Evolutionary conservation across 1,140 invertebrate genomes (phyloP), one percentile per base, ranked within the genome.

Genomic region (Scaptomyza graminum): DNA sequence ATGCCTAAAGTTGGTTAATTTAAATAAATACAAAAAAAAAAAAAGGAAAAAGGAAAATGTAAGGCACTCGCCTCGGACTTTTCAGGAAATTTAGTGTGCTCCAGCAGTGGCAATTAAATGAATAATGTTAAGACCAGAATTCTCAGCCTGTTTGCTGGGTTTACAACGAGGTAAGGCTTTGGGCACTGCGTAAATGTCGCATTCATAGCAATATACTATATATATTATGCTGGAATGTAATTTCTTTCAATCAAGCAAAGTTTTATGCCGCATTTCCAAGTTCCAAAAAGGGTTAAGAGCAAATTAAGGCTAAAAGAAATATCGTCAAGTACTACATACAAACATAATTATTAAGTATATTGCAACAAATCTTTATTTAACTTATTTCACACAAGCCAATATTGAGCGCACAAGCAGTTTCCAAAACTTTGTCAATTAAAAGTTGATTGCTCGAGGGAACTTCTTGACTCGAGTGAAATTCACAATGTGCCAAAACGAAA

Each of bases 1-100:
- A 76, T 74, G 64, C 74, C 68, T 50, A 76, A 76, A 76, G 74
- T 76, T 76, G 70, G 63, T 74, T 76, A 76, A 76, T 76, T 76
- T 74, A 76, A 76, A 74, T 56, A 8, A 34, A 41, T 67, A 73
- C 39, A 54, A 66, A 60, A 72, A 73, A 73, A 54, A 66, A 54
- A 72, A 66, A 52, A 15, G 5, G 49, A 73, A 70, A 69, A 43
- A 11, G 28, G 34, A 59, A 67, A 61, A 61, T 16, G 57, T 39
- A 59, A 74, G 43, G 37, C 59, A 31, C 70, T 69, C 39, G 34
- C 44, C 37, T 49, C 25, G 56, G 41, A 61, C 56, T 61, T 61
- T 11, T 11, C 9, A 15, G 28, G 28, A 15, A 68, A 47, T 49
- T 43, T 52, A 8, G 28, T 25, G 18, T 44, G 55, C 25, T 12